Conservation (phyloP, 2,113 vertebrate species). For the Pongo abelii region DNA sequence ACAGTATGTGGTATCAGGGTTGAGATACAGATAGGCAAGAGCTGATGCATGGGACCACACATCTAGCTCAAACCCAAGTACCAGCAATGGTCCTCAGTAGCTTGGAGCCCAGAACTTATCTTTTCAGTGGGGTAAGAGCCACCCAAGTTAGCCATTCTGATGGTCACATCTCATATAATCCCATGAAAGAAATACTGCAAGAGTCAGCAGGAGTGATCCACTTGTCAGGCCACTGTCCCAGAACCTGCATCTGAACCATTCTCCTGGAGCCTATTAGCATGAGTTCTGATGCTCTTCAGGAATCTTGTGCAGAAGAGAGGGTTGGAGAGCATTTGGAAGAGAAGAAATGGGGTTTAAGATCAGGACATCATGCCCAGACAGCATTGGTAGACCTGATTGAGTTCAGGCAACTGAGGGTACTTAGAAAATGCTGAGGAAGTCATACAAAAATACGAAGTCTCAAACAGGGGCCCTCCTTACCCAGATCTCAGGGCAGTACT, state of each 20-base stretch:
- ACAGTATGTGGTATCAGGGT: neutral
- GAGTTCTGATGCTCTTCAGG: neutral
- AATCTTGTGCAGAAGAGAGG: neutral
- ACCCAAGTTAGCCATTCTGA: neutral
- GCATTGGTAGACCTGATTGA: neutral
- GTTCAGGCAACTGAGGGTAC: neutral
- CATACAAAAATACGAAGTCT: neutral
- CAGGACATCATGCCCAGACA: neutral
- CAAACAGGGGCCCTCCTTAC: neutral
- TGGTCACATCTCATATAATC: neutral
- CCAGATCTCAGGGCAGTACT: too few relatives aligned
- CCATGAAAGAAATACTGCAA: neutral
- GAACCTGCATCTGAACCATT: fast-evolving
- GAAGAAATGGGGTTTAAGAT: neutral
- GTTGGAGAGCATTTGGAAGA: neutral
- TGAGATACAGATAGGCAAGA: neutral
- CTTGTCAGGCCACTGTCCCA: neutral
- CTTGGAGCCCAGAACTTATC: neutral
- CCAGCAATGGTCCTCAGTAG: neutral
- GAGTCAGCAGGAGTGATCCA: neutral
- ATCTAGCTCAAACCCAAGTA: neutral
- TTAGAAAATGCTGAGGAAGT: neutral
- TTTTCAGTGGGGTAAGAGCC: neutral
- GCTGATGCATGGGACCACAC: neutral
- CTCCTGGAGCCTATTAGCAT: neutral